phyloP scores from a whole-genome alignment of 30 jellyfish, hydroid and myxozoan species.

The Aurelia sp. region DNA sequence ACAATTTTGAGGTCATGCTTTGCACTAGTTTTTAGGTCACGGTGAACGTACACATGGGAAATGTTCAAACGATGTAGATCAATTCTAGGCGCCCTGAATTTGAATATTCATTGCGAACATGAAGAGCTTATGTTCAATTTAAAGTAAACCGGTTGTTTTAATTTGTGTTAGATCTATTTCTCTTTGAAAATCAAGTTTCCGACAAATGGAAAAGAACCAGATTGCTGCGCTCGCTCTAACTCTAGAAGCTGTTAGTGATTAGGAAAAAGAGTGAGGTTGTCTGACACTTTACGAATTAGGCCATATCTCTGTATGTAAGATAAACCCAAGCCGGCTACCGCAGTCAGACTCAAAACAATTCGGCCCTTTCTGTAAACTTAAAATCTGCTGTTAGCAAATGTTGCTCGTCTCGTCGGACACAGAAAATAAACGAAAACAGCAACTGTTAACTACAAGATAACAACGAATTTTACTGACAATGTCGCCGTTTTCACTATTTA shows the following conservation, averaged over 20 bases:
- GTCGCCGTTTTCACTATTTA: not conserved
- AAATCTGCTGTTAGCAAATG: not conserved
- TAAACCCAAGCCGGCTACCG: constrained; percentile 47
- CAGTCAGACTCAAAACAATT: constrained; percentile 26
- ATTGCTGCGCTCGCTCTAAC: constrained; percentile 41
- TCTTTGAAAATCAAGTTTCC: constrained; percentile 53
- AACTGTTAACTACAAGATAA: not conserved
- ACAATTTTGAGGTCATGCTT: constrained; percentile 56
- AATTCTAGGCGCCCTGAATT: constrained; percentile 59
- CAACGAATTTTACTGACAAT: not conserved
- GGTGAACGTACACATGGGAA: constrained; percentile 43
- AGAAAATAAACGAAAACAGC: constrained; percentile 3
- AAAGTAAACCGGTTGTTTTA: constrained; percentile 32
- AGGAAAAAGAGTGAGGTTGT: constrained; percentile 39
- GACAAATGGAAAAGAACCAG: constrained; percentile 63
- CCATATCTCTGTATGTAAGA: constrained; percentile 44
- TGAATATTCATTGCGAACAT: constrained; percentile 48
- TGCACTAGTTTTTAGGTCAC: constrained; percentile 56
- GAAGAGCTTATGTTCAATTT: constrained; percentile 55
- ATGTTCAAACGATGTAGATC: constrained; percentile 33
- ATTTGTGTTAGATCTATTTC: constrained; percentile 45
- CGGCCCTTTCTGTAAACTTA: constrained; percentile 15
- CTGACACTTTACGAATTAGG: constrained; percentile 46
- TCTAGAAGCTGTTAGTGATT: constrained; percentile 59
- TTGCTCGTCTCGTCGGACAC: constrained; percentile 24